A percentile compares a stretch with the other conserved stretches of the same genome.
Conservation (phyloP, 2,888 invertebrate species). For the Xestia xanthographa region DNA sequence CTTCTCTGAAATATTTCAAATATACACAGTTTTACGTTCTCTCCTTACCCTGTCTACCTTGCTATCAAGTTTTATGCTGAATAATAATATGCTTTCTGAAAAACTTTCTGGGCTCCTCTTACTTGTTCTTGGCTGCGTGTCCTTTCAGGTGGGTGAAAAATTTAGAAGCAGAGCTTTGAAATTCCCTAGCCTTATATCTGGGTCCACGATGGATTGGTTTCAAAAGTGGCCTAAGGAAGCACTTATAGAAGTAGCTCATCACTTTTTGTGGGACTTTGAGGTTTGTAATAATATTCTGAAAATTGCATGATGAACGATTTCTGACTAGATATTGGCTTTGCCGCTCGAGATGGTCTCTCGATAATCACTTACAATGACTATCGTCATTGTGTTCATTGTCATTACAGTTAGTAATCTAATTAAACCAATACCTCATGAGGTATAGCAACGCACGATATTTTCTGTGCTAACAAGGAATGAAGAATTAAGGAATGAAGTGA, state of each 20-base stretch:
- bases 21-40: background rate
- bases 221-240: conserved; percentile 97
- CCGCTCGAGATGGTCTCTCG: background rate
- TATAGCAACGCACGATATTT: background rate
- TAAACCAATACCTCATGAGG: background rate
- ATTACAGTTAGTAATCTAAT: background rate
- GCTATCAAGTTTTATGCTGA: background rate
- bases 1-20: background rate
- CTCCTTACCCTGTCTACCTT: background rate
- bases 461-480: background rate
- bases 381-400: background rate
- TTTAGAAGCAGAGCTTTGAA: conserved; percentile 96
- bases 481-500: background rate
- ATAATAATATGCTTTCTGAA: background rate
- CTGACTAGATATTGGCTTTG: background rate
- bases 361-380: background rate
- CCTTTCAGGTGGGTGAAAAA: conserved; percentile 95
- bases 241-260: conserved; percentile 95
- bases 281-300: conserved; percentile 65
- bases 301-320: background rate
- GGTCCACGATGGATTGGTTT: conserved; percentile 98
- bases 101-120: background rate
- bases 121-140: background rate
- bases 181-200: conserved; percentile 98
- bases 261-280: conserved; percentile 93